A percentile compares a stretch with the other conserved stretches of the same genome.
phyloP scores from a whole-genome alignment of 2,888 invertebrate genomes.

The Epistrophella euchroma region DNA sequence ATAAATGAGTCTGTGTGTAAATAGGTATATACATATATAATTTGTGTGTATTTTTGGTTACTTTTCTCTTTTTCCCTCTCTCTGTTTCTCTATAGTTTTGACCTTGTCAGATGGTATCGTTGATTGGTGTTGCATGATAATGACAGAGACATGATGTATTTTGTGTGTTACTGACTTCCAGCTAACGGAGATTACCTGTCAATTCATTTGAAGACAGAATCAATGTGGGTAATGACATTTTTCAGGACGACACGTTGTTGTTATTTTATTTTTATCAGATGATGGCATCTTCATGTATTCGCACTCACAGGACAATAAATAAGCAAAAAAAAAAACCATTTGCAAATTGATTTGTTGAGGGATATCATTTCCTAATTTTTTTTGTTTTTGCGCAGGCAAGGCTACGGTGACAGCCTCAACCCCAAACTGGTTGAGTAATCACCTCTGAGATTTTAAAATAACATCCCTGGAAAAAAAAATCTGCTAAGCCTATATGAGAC shows the following conservation, averaged over 20 bases:
- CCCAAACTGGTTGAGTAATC: background rate
- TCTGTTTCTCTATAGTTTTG: slow-evolving; percentile 43
- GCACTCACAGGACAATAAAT: background rate
- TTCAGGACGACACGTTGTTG: slow-evolving; percentile 25
- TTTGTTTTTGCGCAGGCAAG: too few species aligned
- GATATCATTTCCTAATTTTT: too few species aligned
- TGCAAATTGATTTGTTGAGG: background rate
- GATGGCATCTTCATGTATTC: background rate
- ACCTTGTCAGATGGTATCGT: slow-evolving; percentile 54
- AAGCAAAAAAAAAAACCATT: background rate
- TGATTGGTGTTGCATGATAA: slow-evolving; percentile 64
- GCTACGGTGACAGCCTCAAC: too few species aligned
- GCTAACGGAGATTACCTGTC: slow-evolving; percentile 62
- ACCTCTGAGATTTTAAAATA: background rate
- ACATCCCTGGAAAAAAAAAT: slow-evolving; percentile 9
- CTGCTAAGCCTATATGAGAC: background rate
- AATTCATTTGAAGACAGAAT: slow-evolving; percentile 42
- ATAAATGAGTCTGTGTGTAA: slow-evolving; percentile 16
- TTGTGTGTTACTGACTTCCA: slow-evolving; percentile 28
- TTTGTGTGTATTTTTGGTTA: background rate
- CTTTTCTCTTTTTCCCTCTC: slow-evolving; percentile 19
- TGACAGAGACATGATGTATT: slow-evolving; percentile 51
- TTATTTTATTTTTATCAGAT: slow-evolving; percentile 32
- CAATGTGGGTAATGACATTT: slow-evolving; percentile 38
- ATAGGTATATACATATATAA: background rate